These are phyloP conservation scores for Taurulus bubalis DNA, from an alignment of 2,113 vertebrate genomes.

Conservation along the genomic window DNA sequence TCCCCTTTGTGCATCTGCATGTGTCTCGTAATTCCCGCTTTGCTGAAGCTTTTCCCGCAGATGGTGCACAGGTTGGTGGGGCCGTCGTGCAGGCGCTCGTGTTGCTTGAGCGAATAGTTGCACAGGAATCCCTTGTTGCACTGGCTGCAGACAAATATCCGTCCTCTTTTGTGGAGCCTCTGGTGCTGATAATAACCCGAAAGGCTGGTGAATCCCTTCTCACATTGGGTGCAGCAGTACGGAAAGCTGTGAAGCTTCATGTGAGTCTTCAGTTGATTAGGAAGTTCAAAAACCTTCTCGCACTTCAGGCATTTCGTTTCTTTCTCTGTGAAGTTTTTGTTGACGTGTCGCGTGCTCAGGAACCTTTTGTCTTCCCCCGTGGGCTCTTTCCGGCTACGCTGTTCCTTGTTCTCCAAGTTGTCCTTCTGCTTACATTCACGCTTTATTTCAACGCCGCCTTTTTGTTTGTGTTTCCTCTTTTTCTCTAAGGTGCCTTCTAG, in stretches of 20 bases:
- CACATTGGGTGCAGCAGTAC: conserved; percentile 65
- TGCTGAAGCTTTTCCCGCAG: conserved; percentile 70
- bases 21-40: conserved; percentile 59
- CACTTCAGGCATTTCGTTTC: conserved; percentile 62
- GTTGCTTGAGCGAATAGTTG: conserved; percentile 67
- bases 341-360: conserved; percentile 44
- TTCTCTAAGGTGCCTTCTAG: not conserved
- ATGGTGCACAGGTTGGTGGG: conserved; percentile 59
- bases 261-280: conserved; percentile 70
- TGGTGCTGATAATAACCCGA: conserved; percentile 74
- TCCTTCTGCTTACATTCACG: conserved; percentile 26
- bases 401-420: conserved; percentile 50
- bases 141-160: conserved; percentile 56
- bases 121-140: conserved; percentile 74
- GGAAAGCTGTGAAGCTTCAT: conserved; percentile 61
- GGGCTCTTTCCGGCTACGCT: conserved; percentile 10
- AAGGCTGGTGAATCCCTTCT: conserved; percentile 71
- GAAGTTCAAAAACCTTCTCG: conserved; percentile 68
- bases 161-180: conserved; percentile 68
- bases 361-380: conserved; percentile 63
- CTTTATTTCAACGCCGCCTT: conserved; percentile 21
- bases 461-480: conserved; percentile 18
- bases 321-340: conserved; percentile 57
- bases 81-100: conserved; percentile 62
- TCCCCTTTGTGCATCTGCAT: conserved; percentile 75